Evolutionary conservation across 1,140 invertebrate genomes (phyloP), one percentile per base, ranked within the genome.

Genomic region (Euwallacea fornicatus): DNA sequence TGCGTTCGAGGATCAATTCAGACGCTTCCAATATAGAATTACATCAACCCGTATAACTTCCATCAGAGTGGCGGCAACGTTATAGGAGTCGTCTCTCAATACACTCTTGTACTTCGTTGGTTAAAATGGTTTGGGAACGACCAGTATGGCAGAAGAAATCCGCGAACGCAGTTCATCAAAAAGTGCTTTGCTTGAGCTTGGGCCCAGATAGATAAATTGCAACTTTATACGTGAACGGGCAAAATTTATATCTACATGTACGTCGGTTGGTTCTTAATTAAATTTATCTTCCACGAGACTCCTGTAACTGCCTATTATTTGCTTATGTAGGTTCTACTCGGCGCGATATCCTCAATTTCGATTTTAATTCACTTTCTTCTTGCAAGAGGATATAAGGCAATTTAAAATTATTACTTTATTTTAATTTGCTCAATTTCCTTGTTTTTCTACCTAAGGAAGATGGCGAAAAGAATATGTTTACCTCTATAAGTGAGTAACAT

Each of bases 211-310:
- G 61, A 63, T 63, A 63, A 68, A 68, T 68, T 68, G 66, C 66
- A 68, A 68, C 56, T 68, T 68, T 68, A 68, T 68, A 60, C 66
- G 66, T 60, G 66, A 59, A 68, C 66, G 44, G 44, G 54, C 66
- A 50, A 42, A 68, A 68, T 68, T 68, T 68, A 68, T 68, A 68
- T 68, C 66, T 68, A 68, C 66, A 68, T 68, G 55, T 66, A 56
- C 65, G 33, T 58, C 42, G 16, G 66, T 46, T 53, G 56, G 66
- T 68, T 68, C 66, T 68, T 68, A 68, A 68, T 68, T 68, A 68
- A 68, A 68, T 68, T 68, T 68, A 68, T 60, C 66, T 68, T 68
- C 66, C 16, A 41, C 66, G 16, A 42, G 43, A 60, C 44, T 46
- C 44, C 50, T 15, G 66, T 68, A 68, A 68, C 66, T 59, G 50